phyloP scores from a whole-genome alignment of 2,888 invertebrate species.

The Caenorhabditis imperialis region DNA sequence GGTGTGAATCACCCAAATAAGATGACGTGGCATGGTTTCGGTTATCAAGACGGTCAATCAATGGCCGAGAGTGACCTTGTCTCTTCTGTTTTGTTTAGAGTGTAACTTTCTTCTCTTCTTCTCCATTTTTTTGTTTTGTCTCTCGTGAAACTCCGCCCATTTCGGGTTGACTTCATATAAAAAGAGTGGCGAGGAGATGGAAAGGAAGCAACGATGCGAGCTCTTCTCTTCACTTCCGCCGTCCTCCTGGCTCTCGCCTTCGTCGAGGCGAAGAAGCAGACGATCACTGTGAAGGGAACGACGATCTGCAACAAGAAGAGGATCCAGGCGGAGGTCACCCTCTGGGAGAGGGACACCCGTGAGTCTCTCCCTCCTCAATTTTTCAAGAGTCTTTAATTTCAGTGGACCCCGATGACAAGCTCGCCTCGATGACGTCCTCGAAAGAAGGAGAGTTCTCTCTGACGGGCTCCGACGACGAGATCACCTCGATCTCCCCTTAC shows the following conservation, averaged over 20 bases:
- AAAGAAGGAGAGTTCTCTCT: constrained; percentile 55
- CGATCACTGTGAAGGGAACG: constrained; percentile 51
- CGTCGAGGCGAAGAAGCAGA: constrained; percentile 50
- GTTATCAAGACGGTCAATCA: constrained; percentile 15
- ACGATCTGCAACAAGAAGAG: constrained; percentile 57
- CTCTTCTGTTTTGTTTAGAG: constrained; percentile 35
- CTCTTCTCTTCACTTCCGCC: constrained; percentile 31
- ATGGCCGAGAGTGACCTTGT: constrained; percentile 29
- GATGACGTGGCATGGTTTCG: constrained; percentile 36
- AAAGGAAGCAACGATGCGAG: constrained; percentile 30
- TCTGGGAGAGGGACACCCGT: constrained; percentile 55
- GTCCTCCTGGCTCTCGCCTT: constrained; percentile 31
- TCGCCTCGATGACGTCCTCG: constrained; percentile 26
- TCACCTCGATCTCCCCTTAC: constrained; percentile 52
- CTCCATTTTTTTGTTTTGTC: constrained; percentile 4
- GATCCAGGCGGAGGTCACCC: constrained; percentile 41
- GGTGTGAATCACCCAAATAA: not conserved
- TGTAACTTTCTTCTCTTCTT: constrained; percentile 28
- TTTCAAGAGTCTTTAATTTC: constrained; percentile 12
- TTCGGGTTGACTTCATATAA: constrained; percentile 2
- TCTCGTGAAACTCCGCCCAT: constrained; percentile 20
- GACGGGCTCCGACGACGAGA: constrained; percentile 45
- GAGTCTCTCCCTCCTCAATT: constrained; percentile 16
- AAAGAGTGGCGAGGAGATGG: not conserved
- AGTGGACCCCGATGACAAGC: constrained; percentile 56